Conservation (phyloP, 2,113 vertebrate genomes). For the Corythoichthys haematopterus region DNA sequence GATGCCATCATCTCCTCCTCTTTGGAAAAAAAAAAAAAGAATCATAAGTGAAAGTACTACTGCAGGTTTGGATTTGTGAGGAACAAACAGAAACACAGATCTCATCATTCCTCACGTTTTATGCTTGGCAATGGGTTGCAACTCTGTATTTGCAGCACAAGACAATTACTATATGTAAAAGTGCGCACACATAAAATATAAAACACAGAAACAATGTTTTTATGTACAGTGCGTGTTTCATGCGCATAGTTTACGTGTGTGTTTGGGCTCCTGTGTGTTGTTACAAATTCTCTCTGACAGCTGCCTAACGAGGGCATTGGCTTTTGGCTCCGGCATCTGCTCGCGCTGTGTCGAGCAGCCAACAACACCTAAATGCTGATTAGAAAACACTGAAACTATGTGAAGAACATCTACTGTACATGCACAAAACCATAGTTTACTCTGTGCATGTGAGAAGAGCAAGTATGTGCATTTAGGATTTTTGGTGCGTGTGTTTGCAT, state of each 20-base stretch:
- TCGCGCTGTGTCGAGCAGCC: constrained; percentile 42
- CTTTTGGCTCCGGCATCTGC: constrained; percentile 65
- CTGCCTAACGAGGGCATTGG: constrained; percentile 60
- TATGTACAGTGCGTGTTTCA: not conserved
- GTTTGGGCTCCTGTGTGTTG: constrained; percentile 55
- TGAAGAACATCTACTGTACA: not conserved
- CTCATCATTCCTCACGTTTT: not conserved
- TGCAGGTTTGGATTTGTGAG: not conserved
- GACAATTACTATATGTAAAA: not conserved
- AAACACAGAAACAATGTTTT: constrained; percentile 15
- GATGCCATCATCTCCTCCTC: no score
- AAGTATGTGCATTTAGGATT: constrained; percentile 36
- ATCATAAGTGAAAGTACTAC: not conserved
- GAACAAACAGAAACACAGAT: not conserved
- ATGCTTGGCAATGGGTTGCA: not conserved
- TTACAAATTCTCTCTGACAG: constrained; percentile 69
- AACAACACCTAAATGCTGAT: constrained; percentile 39
- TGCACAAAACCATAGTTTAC: not conserved
- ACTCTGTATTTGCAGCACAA: not conserved
- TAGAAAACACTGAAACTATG: constrained; percentile 17
- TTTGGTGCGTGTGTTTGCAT: constrained; percentile 19
- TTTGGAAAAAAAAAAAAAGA: not conserved
- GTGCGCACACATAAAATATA: not conserved
- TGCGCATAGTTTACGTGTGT: constrained; percentile 3
- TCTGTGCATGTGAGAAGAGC: not conserved